Evolutionary conservation across 2,888 invertebrate species (phyloP), one percentile per base, ranked within the genome.

Genomic region (Aleiodes testaceus): DNA sequence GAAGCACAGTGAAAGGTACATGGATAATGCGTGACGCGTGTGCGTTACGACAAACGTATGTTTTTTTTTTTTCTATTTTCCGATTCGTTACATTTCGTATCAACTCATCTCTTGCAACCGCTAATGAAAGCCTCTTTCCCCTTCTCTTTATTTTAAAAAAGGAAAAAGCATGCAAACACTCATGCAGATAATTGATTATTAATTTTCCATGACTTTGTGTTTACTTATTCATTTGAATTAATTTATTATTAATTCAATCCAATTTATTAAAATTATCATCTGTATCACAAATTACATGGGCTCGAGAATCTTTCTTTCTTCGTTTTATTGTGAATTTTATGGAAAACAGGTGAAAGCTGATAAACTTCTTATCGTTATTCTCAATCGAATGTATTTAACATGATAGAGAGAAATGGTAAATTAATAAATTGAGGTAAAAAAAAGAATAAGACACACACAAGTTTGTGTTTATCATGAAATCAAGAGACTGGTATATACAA

Each of bases 51-150:
- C 68, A 59, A 59, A 59, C 42, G 59, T 59, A 67, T 72, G 68
- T 69, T 72, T 75, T 53, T 11, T 49, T 66, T 75, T 73, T 11
- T 9, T 36, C 36, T 36, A 36, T 36, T 36, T 36, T 36, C 11
- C 36, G 36, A 9, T 36, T 36, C 36, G 36, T 36, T 36, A 78
- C 78, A 76, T 79, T 79, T 78, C 76, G 73, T 76, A 79, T 79
- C 78, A 79, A 74, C 76, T 75, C 78, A 71, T 74, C 67, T 69
- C 20, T 65, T 67, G 64, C 66, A 64, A 64, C 75, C 66, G 74
- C 79, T 79, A 78, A 79, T 80, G 76, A 80, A 78, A 73, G 75
- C 76, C 75, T 70, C 26, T 69, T 69, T 11, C 16, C 20, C 73
- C 22, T 64, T 61, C 73, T 79, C 73, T 78, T 76, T 75, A 72